These are phyloP conservation scores for Eonycteris spelaea DNA, from an alignment of 2,113 vertebrate genomes.

Conservation along the genomic window DNA sequence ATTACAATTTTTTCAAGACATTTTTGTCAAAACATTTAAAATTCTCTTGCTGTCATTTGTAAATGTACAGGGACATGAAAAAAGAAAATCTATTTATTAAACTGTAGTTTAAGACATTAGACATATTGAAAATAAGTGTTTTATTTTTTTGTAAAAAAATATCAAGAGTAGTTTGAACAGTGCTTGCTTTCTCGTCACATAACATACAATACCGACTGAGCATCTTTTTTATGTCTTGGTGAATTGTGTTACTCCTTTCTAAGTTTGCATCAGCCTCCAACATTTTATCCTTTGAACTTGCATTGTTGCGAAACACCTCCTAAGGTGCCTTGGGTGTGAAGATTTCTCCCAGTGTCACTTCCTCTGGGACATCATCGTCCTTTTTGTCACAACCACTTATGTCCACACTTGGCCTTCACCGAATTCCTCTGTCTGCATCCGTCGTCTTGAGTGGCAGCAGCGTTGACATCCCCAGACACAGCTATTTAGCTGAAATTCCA, in stretches of 20 bases:
- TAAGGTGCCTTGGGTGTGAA: not conserved
- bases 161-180: not conserved
- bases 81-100: not conserved
- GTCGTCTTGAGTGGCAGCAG: accelerated
- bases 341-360: not conserved
- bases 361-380: not conserved
- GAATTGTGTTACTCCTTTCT: not conserved
- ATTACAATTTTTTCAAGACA: not conserved
- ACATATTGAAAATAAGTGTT: not conserved
- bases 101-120: not conserved
- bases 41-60: not conserved
- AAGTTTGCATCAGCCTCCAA: not conserved
- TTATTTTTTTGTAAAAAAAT: not conserved
- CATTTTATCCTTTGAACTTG: not conserved
- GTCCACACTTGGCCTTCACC: not conserved
- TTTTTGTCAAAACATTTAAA: not conserved
- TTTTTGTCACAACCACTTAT: not conserved
- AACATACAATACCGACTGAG: accelerated
- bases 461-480: accelerated
- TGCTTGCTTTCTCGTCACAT: not conserved
- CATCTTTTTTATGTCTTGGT: not conserved
- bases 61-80: not conserved
- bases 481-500: not conserved
- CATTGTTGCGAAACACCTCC: not conserved
- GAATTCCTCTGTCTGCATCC: not conserved